Evolutionary conservation across 2,113 vertebrate species (phyloP), one percentile per base, ranked within the genome.

Genomic region (Picathartes gymnocephalus): DNA sequence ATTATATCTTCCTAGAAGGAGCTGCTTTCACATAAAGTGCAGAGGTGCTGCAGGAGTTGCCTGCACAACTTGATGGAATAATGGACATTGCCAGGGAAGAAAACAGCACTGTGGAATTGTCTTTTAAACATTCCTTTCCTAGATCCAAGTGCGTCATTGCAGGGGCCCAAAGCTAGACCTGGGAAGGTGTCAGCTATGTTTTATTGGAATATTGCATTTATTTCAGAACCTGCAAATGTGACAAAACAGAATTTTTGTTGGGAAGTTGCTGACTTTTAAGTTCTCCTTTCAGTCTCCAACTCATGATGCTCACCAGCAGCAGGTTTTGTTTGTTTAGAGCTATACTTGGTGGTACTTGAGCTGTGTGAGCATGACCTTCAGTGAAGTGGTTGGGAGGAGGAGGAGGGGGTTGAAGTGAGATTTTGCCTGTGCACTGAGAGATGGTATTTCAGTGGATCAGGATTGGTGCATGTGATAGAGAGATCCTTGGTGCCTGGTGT

Each of bases 381-480:
- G 27, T 39, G 31, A 57, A 54, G 27, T 54, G 47, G 28, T 0
- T 54, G 33, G 35, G 71, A 66, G 57, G 69, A 74, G 35, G 42
- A 88, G 20, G 31, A n/a, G 31, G 11, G 1, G 4, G 19, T 24
- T 68, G n/a, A 37, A 44, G 17, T 27, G 40, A 2, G 13, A 4
- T 31, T 62, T 74, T 66, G 40, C 24, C 39, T 35, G 8, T 30
- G 42, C 35, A 7, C 37, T 80, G 25, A 35, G 47, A 39, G 30
- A 15, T 51, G 12, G 15, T n/a, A 6, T 9, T 53, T 51, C 19
- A 37, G 42, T 61, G 28, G 37, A 12, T 42, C 20, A 14, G 22
- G 31, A 40, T 4, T 2, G 2, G 23, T 21, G 7, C 19, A 2
- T 31, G 21, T 8, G 33, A 10, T 27, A 3, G 6, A 74, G 15